phyloP scores from a whole-genome alignment of 1,140 invertebrate species.

The Cotesia glomerata region DNA sequence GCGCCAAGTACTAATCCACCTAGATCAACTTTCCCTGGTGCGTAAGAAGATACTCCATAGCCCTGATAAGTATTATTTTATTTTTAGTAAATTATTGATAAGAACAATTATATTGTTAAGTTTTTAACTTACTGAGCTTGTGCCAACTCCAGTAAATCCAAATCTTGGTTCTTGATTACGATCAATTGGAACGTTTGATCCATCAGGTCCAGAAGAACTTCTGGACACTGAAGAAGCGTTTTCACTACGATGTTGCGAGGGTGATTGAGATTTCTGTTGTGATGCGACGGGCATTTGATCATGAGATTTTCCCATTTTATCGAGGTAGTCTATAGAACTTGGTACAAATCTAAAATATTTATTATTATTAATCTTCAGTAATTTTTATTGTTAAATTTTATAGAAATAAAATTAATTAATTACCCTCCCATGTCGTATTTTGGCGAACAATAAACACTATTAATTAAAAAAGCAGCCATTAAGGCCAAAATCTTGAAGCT shows the following conservation, averaged over 20 bases:
- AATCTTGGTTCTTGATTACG: constrained; percentile 56
- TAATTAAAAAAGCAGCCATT: constrained; percentile 23
- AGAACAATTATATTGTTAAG: neutral
- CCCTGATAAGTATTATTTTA: constrained; percentile 43
- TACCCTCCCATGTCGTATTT: constrained; percentile 56
- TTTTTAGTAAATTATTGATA: constrained; percentile 16
- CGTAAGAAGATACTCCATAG: constrained; percentile 66
- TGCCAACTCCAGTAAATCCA: constrained; percentile 55
- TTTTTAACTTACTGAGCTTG: constrained; percentile 41
- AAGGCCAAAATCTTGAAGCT: constrained; percentile 10
- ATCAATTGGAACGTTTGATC: constrained; percentile 45
- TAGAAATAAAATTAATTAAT: neutral
- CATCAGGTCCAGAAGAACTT: constrained; percentile 18
- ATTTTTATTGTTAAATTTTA: neutral
- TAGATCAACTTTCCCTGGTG: constrained; percentile 79
- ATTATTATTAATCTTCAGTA: neutral
- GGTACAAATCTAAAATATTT: constrained; percentile 52
- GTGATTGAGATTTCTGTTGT: constrained; percentile 30
- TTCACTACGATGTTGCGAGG: constrained; percentile 26
- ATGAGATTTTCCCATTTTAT: constrained; percentile 47
- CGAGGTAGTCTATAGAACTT: constrained; percentile 53
- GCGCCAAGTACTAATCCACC: constrained; percentile 81
- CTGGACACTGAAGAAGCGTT: constrained; percentile 30
- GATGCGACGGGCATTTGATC: constrained; percentile 55
- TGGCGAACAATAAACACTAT: constrained; percentile 42